Evolutionary conservation across 2,113 vertebrate genomes (phyloP).

Genomic region (Nerophis lumbriciformis): DNA sequence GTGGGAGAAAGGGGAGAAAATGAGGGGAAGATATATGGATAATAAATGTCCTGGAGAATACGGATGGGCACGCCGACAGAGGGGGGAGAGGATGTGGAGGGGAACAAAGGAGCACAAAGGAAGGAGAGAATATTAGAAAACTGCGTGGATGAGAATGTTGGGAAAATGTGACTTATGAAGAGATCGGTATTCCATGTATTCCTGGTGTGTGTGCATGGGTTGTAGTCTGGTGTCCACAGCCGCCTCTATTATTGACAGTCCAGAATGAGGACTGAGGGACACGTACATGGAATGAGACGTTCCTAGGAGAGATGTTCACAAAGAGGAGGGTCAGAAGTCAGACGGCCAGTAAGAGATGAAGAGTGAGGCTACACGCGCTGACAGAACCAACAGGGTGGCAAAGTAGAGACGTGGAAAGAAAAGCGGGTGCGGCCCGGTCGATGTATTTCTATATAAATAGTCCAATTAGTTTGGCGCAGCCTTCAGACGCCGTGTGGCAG

Average conservation of each 20-base stretch:
- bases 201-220: constrained; percentile 3
- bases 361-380: constrained; percentile 34
- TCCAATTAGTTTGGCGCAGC: constrained; percentile 56
- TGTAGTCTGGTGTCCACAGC: constrained; percentile 29
- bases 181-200: constrained; percentile 28
- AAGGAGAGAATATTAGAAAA: constrained; percentile 5
- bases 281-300: constrained; percentile 15
- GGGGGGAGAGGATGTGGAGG: too few relatives aligned
- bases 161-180: constrained; percentile 38
- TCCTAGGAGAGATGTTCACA: constrained; percentile 20
- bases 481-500: constrained; percentile 40
- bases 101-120: constrained; percentile 36
- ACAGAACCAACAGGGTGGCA: constrained; percentile 5
- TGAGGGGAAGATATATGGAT: constrained; percentile 16
- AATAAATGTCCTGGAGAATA: constrained; percentile 36
- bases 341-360: constrained; percentile 34
- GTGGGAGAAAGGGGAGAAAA: constrained; percentile 13
- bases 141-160: neutral
- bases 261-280: constrained; percentile 48
- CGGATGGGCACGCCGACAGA: constrained; percentile 32
- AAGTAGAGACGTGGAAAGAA: constrained; percentile 35
- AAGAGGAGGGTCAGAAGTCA: constrained; percentile 34
- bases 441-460: constrained; percentile 61
- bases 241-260: constrained; percentile 55
- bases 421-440: constrained; percentile 43